These are phyloP conservation scores for Tipula confusa DNA, from an alignment of 2,888 invertebrate genomes.

Conservation along the genomic window DNA sequence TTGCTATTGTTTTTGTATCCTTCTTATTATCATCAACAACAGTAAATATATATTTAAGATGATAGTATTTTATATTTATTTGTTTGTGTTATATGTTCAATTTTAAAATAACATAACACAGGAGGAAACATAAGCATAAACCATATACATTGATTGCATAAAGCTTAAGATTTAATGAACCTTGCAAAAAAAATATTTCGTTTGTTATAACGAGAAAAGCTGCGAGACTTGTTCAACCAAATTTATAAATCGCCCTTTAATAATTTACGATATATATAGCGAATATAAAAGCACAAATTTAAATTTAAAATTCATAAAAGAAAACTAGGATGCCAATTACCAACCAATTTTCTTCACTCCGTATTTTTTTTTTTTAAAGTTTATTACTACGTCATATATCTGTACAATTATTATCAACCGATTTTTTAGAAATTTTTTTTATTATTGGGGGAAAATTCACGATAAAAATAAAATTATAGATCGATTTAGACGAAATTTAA, in stretches of 20 bases:
- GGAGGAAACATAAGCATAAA: background rate
- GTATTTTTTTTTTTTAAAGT: background rate
- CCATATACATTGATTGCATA: background rate
- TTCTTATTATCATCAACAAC: conserved; percentile 20
- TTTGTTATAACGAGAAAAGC: background rate
- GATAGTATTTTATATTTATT: background rate
- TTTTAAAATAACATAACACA: background rate
- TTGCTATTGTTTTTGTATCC: background rate
- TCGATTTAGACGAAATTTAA: background rate
- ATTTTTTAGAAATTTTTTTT: background rate
- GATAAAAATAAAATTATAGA: background rate
- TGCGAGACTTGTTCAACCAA: background rate
- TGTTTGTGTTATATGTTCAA: background rate
- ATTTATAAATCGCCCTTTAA: no score
- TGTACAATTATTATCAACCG: background rate
- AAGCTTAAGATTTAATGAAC: background rate
- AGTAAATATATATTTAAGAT: conserved; percentile 20
- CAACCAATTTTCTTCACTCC: background rate
- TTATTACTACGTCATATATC: background rate
- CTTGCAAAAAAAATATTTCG: background rate
- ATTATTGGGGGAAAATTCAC: background rate
- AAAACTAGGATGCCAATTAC: background rate
- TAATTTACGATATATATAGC: no score
- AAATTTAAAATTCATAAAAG: background rate
- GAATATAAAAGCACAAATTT: no score